A percentile compares a stretch with the other conserved stretches of the same genome.
Conservation (phyloP, 2,113 vertebrate genomes). For the Rafetus swinhoei region DNA sequence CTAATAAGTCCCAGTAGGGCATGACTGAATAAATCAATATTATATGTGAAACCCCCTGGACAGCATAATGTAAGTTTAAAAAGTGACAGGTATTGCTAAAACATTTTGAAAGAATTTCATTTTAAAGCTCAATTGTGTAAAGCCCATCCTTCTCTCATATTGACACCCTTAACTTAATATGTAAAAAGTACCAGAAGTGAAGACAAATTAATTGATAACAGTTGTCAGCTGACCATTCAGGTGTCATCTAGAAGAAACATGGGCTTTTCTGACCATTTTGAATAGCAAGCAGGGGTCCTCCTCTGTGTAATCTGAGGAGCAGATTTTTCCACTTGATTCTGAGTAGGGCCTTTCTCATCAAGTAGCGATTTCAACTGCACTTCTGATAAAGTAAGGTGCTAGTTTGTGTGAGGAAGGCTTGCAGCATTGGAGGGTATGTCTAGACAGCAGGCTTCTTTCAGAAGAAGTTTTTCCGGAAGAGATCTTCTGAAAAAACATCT, state of each 20-base stretch:
- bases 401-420: background rate
- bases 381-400: background rate
- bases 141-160: background rate
- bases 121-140: conserved; percentile 12
- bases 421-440: background rate
- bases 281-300: background rate
- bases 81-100: conserved; percentile 14
- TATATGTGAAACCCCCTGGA: background rate
- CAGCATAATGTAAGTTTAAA: background rate
- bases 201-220: background rate
- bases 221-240: background rate
- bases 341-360: background rate
- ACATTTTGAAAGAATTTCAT: conserved; percentile 21
- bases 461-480: no score
- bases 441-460: no score
- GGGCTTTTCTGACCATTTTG: background rate
- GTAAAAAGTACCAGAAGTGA: conserved; percentile 21
- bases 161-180: conserved; percentile 38
- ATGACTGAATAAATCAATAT: conserved; percentile 34
- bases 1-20: conserved; percentile 2
- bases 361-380: background rate
- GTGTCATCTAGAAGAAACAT: background rate
- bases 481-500: no score
- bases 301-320: background rate
- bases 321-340: background rate